phyloP scores from a whole-genome alignment of 64 coral and sea anemone species.

The Porites australiensis region DNA sequence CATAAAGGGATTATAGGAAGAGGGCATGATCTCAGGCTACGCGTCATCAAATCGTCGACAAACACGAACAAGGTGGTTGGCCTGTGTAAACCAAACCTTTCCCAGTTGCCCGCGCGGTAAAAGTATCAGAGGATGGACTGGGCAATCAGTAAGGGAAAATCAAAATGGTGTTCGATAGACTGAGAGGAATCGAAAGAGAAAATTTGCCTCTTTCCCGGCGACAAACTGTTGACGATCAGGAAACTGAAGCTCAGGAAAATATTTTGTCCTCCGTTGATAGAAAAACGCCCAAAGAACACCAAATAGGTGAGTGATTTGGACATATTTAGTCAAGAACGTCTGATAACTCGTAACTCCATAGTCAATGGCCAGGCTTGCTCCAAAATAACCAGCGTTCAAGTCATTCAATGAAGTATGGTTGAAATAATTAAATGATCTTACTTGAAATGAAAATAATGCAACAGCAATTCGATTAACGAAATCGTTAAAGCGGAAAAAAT shows the following conservation, averaged over 20 bases:
- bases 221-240: slow-evolving; percentile 35
- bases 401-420: no score
- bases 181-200: slow-evolving; percentile 79
- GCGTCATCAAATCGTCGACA: no score
- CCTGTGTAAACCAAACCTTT: no score
- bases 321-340: not conserved
- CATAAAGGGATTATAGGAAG: no score
- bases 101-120: no score
- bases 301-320: slow-evolving; percentile 74
- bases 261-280: slow-evolving; percentile 72
- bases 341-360: not conserved
- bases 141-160: not conserved
- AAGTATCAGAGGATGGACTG: not conserved
- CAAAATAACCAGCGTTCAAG: no score
- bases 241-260: slow-evolving; percentile 72
- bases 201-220: slow-evolving; percentile 11
- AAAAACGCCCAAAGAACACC: slow-evolving; percentile 87
- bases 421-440: no score
- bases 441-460: no score
- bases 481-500: no score
- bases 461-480: no score
- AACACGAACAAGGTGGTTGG: no score
- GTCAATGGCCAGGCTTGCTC: not conserved
- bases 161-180: slow-evolving; percentile 89
- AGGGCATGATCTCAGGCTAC: no score